Base-by-base conservation (phyloP, 30 jellyfish, hydroid and myxozoan species). In the Rhopilema esculentum region DNA sequence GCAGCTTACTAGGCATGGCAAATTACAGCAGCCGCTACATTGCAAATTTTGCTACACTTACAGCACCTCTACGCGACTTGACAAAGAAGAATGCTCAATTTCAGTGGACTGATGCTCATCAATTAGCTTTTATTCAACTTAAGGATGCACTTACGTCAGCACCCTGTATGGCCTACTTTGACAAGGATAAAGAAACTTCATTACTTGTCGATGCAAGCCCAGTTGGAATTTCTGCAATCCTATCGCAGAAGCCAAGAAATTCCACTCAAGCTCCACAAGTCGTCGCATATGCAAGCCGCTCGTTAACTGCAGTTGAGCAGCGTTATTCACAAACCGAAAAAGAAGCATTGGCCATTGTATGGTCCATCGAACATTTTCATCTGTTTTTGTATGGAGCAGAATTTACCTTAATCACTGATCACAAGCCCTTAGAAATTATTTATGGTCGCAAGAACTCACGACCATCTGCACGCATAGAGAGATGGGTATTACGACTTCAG, bases 1-100 rank as follows among this genome's bases (percentile, higher is more conserved):
- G 89, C 23, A 67, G 83, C 49, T 74, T 86, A 21, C 84, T 75
- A 8, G 89, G 91, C 27, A 82, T 82, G 83, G 91, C 91, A 33
- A 82, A 66, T 49, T 82, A 82, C 49, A 66, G 91, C 50, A 26
- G 68, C 50, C 30, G 66, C 27, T 82, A 51, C 69, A 82, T 82
- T 7, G 65, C 66, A 28, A 69, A 82, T 30, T 82, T 82, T 49
- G 77, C 84, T 8, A 62, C 77, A 20, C 51, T 52, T 0, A 86
- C 95, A 1, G 83, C 81, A n/a, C 95, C 91, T 18, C 49, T 86
- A 28, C 90, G 83, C 1, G 67, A 74, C 28, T 49, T 84, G 70
- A 84, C 91, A 4, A 84, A 27, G 61, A 71, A 84, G 52, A 63
- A 62, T 33, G 87, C 71, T 15, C 65, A 24, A 15, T 84, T 84